phyloP scores from a whole-genome alignment of 2,888 invertebrate genomes.

The Drosophila sordidula region DNA sequence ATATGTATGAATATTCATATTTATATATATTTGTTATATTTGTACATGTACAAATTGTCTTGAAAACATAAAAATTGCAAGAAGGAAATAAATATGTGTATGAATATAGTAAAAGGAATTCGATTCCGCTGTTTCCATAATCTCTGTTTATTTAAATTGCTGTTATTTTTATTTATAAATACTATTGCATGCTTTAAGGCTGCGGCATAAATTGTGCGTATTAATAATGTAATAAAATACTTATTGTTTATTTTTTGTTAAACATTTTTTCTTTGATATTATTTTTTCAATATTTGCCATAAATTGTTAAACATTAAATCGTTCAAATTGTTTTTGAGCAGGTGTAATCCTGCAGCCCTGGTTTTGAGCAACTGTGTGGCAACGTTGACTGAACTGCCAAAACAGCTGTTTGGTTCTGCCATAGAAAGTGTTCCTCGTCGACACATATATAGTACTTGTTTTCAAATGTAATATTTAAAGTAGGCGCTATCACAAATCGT shows the following conservation, averaged over 20 bases:
- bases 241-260: no score
- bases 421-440: neutral
- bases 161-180: neutral
- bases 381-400: slow-evolving; percentile 18
- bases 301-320: no score
- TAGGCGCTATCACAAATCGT: neutral
- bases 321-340: neutral
- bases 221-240: neutral
- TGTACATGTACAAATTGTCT: no score
- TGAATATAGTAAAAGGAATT: no score
- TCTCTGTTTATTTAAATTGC: neutral
- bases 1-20: no score
- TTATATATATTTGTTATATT: no score
- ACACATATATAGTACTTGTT: neutral
- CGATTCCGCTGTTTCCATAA: neutral
- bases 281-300: no score
- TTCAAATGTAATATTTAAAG: slow-evolving; percentile 1
- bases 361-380: neutral
- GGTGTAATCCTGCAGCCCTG: slow-evolving; percentile 28
- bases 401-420: slow-evolving; percentile 27
- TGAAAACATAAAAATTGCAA: no score
- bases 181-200: slow-evolving; percentile 10
- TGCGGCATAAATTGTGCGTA: neutral
- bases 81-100: no score
- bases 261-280: no score